Evolutionary conservation across 1,140 invertebrate genomes (phyloP).

Genomic region (Apis florea): DNA sequence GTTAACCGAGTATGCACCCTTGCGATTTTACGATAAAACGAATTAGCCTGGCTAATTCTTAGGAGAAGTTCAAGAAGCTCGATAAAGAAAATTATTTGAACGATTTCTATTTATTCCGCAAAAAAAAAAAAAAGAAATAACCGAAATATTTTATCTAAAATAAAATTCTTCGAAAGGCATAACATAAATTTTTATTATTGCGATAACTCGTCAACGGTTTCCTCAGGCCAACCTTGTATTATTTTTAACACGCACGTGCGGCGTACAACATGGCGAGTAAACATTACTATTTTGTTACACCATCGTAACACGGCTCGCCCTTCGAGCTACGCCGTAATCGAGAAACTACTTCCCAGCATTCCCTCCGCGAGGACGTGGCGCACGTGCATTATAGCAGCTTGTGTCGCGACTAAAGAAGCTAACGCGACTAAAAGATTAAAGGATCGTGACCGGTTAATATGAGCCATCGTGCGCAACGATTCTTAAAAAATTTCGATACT

Average conservation of each 20-base stretch:
- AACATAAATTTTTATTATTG: not conserved
- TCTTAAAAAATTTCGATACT: conserved; percentile 26
- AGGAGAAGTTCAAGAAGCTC: not conserved
- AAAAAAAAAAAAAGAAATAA: not conserved
- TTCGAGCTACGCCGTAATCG: not conserved
- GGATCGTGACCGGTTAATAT: conserved; percentile 51
- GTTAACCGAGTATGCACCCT: not conserved
- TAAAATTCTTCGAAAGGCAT: not conserved
- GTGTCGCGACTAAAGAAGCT: conserved; percentile 11
- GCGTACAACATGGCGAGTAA: not conserved
- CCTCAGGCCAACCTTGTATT: not conserved
- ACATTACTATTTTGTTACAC: not conserved
- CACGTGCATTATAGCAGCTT: conserved; percentile 3
- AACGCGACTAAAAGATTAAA: conserved; percentile 33
- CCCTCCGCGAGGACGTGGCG: not conserved
- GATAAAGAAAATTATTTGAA: too few relatives aligned
- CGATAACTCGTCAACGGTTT: not conserved
- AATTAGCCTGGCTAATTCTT: not conserved
- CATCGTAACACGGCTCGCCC: not conserved
- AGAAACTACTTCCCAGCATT: not conserved
- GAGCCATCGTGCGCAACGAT: conserved; percentile 29
- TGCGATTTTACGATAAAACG: not conserved
- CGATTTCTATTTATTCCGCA: not conserved
- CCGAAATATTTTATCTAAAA: too few relatives aligned
- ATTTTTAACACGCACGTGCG: not conserved